A percentile compares a stretch with the other conserved stretches of the same genome.
Conservation (phyloP, 1,140 invertebrate species). For the Drosophila miranda region DNA sequence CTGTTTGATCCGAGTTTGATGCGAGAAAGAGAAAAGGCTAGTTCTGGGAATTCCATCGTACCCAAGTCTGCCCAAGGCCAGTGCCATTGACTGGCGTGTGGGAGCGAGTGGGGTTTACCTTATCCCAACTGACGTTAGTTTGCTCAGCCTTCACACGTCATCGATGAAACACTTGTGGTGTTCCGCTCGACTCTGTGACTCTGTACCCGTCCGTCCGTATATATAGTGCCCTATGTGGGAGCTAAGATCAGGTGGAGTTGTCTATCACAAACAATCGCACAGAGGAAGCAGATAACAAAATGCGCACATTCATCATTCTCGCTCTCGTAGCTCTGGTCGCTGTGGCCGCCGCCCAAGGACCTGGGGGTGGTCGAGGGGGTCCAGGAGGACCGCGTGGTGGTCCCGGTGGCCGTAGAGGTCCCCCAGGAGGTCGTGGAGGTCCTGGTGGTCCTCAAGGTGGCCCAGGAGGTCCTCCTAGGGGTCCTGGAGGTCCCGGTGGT, state of each 20-base stretch:
- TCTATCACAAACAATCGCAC: constrained; percentile 4
- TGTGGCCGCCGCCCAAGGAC: constrained; percentile 37
- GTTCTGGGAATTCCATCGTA: not conserved
- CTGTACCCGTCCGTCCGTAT: constrained; percentile 8
- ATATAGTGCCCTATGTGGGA: constrained; percentile 9
- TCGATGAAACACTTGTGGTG: constrained; percentile 14
- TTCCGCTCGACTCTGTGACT: not conserved
- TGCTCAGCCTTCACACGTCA: constrained; percentile 18
- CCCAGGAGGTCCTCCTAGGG: not conserved
- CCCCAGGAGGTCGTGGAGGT: too few relatives aligned
- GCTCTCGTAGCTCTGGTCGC: constrained; percentile 25
- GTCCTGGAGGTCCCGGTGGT: not conserved
- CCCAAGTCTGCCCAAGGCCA: not conserved
- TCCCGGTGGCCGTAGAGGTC: not conserved
- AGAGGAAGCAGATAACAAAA: constrained; percentile 20
- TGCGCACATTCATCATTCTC: constrained; percentile 36
- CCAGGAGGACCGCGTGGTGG: constrained; percentile 1
- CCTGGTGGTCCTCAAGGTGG: not conserved
- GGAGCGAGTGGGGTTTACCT: constrained; percentile 10
- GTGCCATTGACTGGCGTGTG: not conserved
- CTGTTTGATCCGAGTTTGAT: too few relatives aligned
- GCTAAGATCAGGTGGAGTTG: constrained; percentile 32
- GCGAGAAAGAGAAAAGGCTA: too few relatives aligned
- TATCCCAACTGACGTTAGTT: constrained; percentile 23
- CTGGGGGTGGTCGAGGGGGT: not conserved